phyloP scores from a whole-genome alignment of 2,797 vertebrate species.

The Pangasius krempfi region DNA sequence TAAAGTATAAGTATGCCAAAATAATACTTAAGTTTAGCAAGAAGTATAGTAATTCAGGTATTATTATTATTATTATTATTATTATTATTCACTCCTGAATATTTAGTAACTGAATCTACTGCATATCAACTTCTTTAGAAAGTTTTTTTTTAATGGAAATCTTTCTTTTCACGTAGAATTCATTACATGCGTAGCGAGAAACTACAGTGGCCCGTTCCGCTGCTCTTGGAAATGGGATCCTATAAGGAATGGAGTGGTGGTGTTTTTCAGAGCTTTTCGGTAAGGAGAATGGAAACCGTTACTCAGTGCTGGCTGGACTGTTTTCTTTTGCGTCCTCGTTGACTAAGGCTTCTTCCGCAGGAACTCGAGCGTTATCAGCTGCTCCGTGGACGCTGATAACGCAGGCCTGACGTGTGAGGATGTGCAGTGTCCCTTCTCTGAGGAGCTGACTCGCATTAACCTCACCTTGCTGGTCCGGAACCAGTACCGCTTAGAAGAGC shows the following conservation, averaged over 20 bases:
- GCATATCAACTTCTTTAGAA: background rate
- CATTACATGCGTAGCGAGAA: conserved; percentile 69
- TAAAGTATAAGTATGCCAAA: background rate
- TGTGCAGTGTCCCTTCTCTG: conserved; percentile 53
- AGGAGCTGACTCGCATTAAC: conserved; percentile 56
- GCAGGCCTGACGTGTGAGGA: conserved; percentile 52
- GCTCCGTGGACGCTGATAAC: conserved; percentile 49
- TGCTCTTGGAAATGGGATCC: conserved; percentile 69
- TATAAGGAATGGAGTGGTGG: conserved; percentile 59
- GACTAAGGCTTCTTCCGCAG: conserved; percentile 25
- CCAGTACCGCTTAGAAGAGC: conserved; percentile 56
- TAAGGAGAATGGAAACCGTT: conserved; percentile 48
- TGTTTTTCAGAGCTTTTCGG: conserved; percentile 68
- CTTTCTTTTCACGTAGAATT: conserved; percentile 56
- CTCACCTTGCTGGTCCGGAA: conserved; percentile 48
- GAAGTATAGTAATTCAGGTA: background rate
- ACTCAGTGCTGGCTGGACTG: rapidly evolving
- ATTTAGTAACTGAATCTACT: background rate
- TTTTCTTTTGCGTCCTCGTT: background rate
- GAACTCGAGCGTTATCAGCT: conserved; percentile 49
- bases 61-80: background rate
- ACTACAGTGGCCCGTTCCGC: conserved; percentile 72
- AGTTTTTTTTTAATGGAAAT: background rate
- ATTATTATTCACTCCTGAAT: background rate
- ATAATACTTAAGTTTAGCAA: background rate